Base-by-base conservation (phyloP, 2,113 vertebrate species). In the Chroicocephalus ridibundus region DNA sequence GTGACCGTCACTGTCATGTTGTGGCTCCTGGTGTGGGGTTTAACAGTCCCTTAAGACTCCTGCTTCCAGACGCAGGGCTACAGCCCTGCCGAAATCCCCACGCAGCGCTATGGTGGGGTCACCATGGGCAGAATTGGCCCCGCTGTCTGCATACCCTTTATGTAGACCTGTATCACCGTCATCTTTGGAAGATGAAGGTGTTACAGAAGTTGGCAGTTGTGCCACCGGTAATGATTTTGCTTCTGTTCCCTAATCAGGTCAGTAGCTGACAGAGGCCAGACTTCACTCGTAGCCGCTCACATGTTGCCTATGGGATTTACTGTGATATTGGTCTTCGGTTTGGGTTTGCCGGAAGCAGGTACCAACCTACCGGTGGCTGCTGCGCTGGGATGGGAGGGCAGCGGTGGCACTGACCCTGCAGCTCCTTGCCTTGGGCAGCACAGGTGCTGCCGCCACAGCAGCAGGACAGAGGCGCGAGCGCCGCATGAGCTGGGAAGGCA, bases 311-410 rank as follows among this genome's bases (percentile, higher is more conserved):
- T 17, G 40, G 58, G 52, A 72, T 65, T 82, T 71, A 57, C 4
- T 57, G 46, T 31, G 40, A 6, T 18, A 18, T 11, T 18, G 19
- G 9, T 27, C 4, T 1, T 15, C 0, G 0, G 18, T 17, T 79
- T 65, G 31, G 52, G 27, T 61, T 80, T 77, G 68, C 51, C 69
- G 31, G 46, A 32, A 57, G 26, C 4, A n/a, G 42, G 36, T n/a
- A 69, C 54, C 20, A 55, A 34, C 6, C 4, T 6, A 21, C 3
- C 1, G 0, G 44, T 15, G 5, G 1, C 27, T 36, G 4, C 54
- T 25, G 51, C 0, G 1, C 12, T 32, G 15, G 2, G 42, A 9
- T 40, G 46, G 58, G 25, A 36, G 49, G 46, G 64, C 21, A 36
- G 49, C 27, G 11, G 18, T 29, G 46, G 24, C 61, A 61, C 36